Conservation (phyloP, 2,113 vertebrate species). For the Syrrhaptes paradoxus region DNA sequence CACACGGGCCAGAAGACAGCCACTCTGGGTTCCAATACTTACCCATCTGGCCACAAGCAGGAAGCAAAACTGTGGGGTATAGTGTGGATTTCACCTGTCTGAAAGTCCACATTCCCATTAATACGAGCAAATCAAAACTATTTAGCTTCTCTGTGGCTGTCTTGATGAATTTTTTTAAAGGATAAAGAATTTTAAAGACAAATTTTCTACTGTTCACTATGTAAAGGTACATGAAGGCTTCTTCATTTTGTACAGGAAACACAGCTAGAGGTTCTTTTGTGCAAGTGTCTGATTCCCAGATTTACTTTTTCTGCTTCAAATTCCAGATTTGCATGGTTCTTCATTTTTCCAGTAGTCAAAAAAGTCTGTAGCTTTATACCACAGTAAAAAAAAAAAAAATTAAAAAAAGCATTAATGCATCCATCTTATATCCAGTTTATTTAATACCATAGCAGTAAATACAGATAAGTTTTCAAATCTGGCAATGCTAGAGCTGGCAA, state of each 20-base stretch:
- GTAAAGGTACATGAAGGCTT: neutral
- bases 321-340: neutral
- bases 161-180: neutral
- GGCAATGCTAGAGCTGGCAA: neutral
- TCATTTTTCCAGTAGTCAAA: neutral
- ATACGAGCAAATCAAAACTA: neutral
- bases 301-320: neutral
- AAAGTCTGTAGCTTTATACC: neutral
- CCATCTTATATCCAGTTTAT: slow-evolving; percentile 22
- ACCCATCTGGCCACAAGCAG: neutral
- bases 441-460: neutral
- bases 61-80: neutral
- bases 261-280: neutral
- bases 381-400: neutral
- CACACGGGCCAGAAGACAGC: neutral
- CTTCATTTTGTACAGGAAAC: neutral
- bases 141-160: neutral
- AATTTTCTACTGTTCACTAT: neutral
- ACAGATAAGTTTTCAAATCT: neutral
- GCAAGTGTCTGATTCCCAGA: neutral
- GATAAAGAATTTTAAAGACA: neutral
- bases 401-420: neutral
- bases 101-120: neutral
- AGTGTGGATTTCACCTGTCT: neutral
- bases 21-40: neutral